A percentile compares a stretch with the other conserved stretches of the same genome.
Conservation (phyloP, 2,888 invertebrate genomes). For the Oithona nana region DNA sequence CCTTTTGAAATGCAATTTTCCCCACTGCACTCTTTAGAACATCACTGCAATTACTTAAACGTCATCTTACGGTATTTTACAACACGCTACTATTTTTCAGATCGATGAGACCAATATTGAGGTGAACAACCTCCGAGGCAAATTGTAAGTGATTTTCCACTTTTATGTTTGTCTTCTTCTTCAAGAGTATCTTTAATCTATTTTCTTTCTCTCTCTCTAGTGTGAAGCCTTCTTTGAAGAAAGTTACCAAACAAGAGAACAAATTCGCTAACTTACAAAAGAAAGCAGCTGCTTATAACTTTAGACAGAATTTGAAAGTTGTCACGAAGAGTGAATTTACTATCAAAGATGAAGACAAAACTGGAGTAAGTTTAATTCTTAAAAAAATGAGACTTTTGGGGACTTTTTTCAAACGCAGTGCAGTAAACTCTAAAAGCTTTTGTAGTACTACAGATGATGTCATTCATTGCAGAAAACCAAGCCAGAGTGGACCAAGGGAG, state of each 20-base stretch:
- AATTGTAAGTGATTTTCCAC: constrained; percentile 99
- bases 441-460: too few species aligned
- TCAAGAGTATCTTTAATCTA: too few species aligned
- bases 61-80: too few species aligned
- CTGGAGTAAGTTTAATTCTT: not conserved
- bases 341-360: constrained; percentile 73
- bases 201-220: constrained; percentile 34
- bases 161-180: too few species aligned
- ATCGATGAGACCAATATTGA: constrained; percentile 96
- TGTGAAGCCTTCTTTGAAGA: constrained; percentile 96
- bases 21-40: too few species aligned
- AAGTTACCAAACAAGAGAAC: constrained; percentile 99
- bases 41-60: too few species aligned
- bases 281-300: constrained; percentile 93
- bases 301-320: constrained; percentile 97
- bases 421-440: too few species aligned
- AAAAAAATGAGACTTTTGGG: too few species aligned
- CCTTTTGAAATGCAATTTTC: too few species aligned
- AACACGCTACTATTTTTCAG: constrained; percentile 35
- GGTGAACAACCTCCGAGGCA: constrained; percentile 99
- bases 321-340: constrained; percentile 99
- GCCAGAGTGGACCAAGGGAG: not conserved
- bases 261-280: constrained; percentile 96
- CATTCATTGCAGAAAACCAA: not conserved
- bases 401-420: too few species aligned